Evolutionary conservation across 1,140 invertebrate species (phyloP).

Genomic region (Apis cerana): DNA sequence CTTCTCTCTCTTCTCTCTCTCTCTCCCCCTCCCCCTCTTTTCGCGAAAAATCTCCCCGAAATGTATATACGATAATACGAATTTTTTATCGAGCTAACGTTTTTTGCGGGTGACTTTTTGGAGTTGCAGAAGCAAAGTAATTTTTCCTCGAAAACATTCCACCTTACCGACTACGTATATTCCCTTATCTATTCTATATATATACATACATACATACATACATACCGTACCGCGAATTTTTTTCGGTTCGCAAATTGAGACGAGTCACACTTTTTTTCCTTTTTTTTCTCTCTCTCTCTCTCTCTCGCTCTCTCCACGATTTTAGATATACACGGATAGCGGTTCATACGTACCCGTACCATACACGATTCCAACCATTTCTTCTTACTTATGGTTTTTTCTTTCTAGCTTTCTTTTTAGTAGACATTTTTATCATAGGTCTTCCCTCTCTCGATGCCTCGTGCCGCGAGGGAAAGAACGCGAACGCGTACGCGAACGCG

Average conservation of each 20-base stretch:
- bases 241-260: slow-evolving; percentile 34
- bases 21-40: background rate
- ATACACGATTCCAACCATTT: slow-evolving; percentile 10
- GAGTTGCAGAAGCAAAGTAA: slow-evolving; percentile 57
- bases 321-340: slow-evolving; percentile 35
- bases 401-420: slow-evolving; percentile 67
- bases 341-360: slow-evolving; percentile 49
- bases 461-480: slow-evolving; percentile 66
- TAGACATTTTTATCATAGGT: slow-evolving; percentile 75
- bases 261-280: slow-evolving; percentile 41
- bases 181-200: slow-evolving; percentile 46
- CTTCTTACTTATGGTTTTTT: slow-evolving; percentile 67
- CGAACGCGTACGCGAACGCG: background rate
- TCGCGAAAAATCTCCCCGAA: background rate
- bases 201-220: too few relatives aligned
- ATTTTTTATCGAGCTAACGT: slow-evolving; percentile 66
- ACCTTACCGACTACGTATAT: slow-evolving; percentile 54
- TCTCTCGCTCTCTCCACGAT: background rate
- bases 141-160: slow-evolving; percentile 66
- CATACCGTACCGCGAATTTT: slow-evolving; percentile 49
- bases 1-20: background rate
- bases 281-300: slow-evolving; percentile 42
- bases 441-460: slow-evolving; percentile 72
- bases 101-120: slow-evolving; percentile 74
- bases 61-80: slow-evolving; percentile 1